Evolutionary conservation across 35 echinoderm and acorn worm genomes (phyloP).

Genomic region (Patiria miniata): DNA sequence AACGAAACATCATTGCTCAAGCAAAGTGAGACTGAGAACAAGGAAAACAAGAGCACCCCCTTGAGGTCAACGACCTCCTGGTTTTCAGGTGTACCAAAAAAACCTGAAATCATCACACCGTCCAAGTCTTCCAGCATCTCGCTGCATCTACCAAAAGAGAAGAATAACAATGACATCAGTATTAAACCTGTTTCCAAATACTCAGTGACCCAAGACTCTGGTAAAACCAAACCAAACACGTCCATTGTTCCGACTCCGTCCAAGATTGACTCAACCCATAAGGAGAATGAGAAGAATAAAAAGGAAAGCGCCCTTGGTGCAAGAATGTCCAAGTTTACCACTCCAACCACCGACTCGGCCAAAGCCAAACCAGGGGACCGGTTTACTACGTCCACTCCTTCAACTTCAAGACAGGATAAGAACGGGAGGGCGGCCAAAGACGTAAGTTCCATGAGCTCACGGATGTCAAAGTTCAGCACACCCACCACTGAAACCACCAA

Average conservation of each 20-base stretch:
- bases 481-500: neutral
- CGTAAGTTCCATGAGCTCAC: neutral
- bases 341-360: neutral
- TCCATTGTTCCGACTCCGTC: neutral
- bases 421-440: neutral
- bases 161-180: constrained; percentile 9
- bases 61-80: neutral
- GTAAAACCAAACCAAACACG: neutral
- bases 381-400: no score
- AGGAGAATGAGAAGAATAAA: constrained; percentile 16
- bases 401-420: neutral
- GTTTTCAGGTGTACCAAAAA: neutral
- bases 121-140: neutral
- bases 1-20: neutral
- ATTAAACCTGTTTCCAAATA: constrained; percentile 4
- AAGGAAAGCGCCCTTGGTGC: neutral
- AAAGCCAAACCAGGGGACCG: neutral
- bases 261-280: neutral
- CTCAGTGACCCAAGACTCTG: neutral
- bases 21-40: neutral
- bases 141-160: neutral
- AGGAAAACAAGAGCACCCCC: no score
- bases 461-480: neutral
- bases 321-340: neutral
- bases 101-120: neutral